phyloP scores from a whole-genome alignment of 2,888 invertebrate species.

The Nowickia ferox region DNA sequence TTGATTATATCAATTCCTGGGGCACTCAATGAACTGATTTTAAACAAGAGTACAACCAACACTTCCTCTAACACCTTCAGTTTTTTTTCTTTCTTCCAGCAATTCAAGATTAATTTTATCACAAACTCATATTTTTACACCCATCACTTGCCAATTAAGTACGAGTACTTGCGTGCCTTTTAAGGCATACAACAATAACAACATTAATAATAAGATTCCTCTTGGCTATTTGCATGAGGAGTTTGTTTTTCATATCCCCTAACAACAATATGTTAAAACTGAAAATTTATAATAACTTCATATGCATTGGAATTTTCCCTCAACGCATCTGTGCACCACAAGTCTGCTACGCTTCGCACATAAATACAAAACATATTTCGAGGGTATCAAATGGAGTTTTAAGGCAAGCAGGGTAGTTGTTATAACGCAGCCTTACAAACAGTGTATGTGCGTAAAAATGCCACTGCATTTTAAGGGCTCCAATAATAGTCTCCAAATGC shows the following conservation, averaged over 20 bases:
- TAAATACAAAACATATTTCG: constrained; percentile 3
- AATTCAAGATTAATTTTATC: background rate
- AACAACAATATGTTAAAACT: constrained; percentile 13
- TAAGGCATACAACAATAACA: background rate
- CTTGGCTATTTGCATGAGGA: background rate
- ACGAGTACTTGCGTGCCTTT: background rate
- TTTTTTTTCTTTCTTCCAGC: background rate
- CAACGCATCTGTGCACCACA: constrained; percentile 33
- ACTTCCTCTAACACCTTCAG: too few relatives aligned
- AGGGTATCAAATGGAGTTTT: constrained; percentile 33
- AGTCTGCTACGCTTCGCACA: constrained; percentile 20
- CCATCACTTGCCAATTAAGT: constrained; percentile 3
- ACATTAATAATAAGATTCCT: background rate
- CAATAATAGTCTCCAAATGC: constrained; percentile 48
- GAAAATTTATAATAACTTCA: constrained; percentile 62
- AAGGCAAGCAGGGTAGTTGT: constrained; percentile 48
- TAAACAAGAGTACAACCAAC: too few relatives aligned
- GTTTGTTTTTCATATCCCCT: constrained; percentile 19
- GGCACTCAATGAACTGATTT: too few relatives aligned
- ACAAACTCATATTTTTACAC: background rate
- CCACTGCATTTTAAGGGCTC: constrained; percentile 59
- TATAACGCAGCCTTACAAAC: background rate
- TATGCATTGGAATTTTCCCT: constrained; percentile 66
- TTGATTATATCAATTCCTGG: too few relatives aligned
- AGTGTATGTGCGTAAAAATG: constrained; percentile 43